Evolutionary conservation across 2,888 invertebrate species (phyloP).

Genomic region (Parascotia fuliginaria): DNA sequence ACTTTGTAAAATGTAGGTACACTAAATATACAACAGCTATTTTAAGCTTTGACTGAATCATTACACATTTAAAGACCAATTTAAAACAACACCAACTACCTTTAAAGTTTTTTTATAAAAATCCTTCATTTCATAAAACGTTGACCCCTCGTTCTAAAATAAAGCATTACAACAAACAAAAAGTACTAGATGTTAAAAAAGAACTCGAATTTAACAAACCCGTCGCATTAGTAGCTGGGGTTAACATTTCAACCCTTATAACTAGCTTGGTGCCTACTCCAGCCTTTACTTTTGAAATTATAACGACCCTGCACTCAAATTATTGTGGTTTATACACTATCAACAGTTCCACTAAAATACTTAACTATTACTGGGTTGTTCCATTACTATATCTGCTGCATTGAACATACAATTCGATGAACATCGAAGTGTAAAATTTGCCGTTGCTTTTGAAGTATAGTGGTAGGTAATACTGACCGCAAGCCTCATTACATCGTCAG

Average conservation of each 20-base stretch:
- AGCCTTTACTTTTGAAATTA: slow-evolving; percentile 46
- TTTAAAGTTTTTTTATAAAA: not conserved
- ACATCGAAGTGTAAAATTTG: not conserved
- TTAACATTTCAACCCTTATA: slow-evolving; percentile 43
- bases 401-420: slow-evolving; percentile 3
- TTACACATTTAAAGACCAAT: too few species aligned
- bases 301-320: slow-evolving; percentile 38
- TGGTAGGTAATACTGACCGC: slow-evolving; percentile 28
- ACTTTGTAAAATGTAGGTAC: too few species aligned
- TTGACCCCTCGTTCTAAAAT: slow-evolving; percentile 8
- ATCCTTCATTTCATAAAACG: slow-evolving; percentile 2
- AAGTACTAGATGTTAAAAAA: slow-evolving; percentile 18
- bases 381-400: fast-evolving
- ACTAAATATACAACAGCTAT: too few species aligned
- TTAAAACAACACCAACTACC: not conserved
- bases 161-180: slow-evolving; percentile 27
- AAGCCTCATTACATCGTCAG: slow-evolving; percentile 36
- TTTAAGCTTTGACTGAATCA: too few species aligned
- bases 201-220: slow-evolving; percentile 30
- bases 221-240: slow-evolving; percentile 27
- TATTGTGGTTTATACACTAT: not conserved
- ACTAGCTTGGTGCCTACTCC: slow-evolving; percentile 43
- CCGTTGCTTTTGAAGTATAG: not conserved
- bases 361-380: too few species aligned
- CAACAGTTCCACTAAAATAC: not conserved